These are phyloP conservation scores for Oophaga sylvatica DNA, from an alignment of 2,797 vertebrate genomes.

Conservation along the genomic window DNA sequence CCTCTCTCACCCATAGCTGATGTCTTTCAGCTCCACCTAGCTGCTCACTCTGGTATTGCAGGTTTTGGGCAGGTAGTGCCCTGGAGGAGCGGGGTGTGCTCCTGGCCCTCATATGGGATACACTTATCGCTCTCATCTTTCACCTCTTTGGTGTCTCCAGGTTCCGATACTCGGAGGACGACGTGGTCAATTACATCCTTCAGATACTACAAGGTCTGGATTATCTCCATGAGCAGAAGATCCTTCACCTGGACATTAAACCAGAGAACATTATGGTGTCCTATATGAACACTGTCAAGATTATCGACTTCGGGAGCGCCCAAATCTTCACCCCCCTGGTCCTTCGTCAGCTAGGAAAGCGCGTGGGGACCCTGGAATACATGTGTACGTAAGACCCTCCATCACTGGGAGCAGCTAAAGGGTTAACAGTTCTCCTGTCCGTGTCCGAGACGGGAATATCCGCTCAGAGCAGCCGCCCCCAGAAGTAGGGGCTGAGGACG, in stretches of 20 bases:
- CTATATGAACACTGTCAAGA: conserved; percentile 89
- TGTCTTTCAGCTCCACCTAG: background rate
- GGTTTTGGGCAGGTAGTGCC: background rate
- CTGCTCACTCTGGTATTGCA: background rate
- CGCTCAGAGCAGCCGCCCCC: no score
- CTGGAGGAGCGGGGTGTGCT: no score
- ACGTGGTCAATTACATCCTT: conserved; percentile 88
- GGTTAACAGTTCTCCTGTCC: no score
- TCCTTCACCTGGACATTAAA: conserved; percentile 95
- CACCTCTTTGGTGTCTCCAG: conserved; percentile 68
- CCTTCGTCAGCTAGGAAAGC: conserved; percentile 86
- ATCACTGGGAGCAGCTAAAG: no score
- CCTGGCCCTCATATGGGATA: background rate
- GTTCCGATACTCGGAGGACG: conserved; percentile 96
- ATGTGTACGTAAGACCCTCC: conserved; percentile 84
- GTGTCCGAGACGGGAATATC: no score
- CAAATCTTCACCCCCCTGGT: conserved; percentile 93
- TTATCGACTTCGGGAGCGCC: conserved; percentile 94
- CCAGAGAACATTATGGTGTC: conserved; percentile 92
- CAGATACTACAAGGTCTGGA: conserved; percentile 94
- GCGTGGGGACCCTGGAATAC: conserved; percentile 90
- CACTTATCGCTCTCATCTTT: background rate
- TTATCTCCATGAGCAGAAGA: conserved; percentile 87
- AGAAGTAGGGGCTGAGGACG: no score
- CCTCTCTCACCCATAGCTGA: no score